phyloP scores from a whole-genome alignment of 1,140 invertebrate species.

The Cyrtorhinus lividipennis region DNA sequence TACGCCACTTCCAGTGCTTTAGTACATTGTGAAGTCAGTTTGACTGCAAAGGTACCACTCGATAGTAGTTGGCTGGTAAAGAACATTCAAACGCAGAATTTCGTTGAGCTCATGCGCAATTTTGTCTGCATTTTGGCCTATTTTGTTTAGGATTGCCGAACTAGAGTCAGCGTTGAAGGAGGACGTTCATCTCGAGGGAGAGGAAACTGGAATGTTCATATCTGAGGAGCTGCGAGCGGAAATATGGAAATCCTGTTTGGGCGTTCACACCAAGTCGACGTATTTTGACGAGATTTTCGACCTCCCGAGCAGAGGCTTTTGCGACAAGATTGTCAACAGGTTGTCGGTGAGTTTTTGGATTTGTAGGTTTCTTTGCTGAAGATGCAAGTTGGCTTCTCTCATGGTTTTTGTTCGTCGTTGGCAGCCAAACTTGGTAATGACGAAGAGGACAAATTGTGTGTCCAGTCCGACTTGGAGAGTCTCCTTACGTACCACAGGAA shows the following conservation, averaged over 20 bases:
- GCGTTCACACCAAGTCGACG: constrained; percentile 70
- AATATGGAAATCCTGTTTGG: constrained; percentile 76
- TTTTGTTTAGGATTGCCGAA: constrained; percentile 69
- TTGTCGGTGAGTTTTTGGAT: constrained; percentile 50
- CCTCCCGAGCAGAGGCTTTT: constrained; percentile 78
- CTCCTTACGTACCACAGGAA: constrained; percentile 85
- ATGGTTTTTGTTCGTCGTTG: constrained; percentile 20
- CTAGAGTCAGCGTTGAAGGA: constrained; percentile 66
- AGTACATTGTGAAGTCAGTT: too few relatives aligned
- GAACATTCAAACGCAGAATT: too few relatives aligned
- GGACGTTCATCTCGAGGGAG: constrained; percentile 58
- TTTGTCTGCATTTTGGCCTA: too few relatives aligned
- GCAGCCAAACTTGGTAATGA: constrained; percentile 79
- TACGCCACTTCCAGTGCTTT: too few relatives aligned
- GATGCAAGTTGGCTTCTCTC: background rate
- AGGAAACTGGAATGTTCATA: constrained; percentile 57
- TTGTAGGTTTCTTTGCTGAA: too few relatives aligned
- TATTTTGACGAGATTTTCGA: constrained; percentile 95
- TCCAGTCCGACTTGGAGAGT: constrained; percentile 84
- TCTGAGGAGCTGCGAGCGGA: constrained; percentile 55
- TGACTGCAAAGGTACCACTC: too few relatives aligned
- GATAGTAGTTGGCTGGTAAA: too few relatives aligned
- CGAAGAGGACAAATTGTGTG: constrained; percentile 81
- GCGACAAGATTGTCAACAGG: constrained; percentile 74
- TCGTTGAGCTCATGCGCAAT: too few relatives aligned